Evolutionary conservation across 2,113 vertebrate species (phyloP).

Genomic region (Saccopteryx bilineata): DNA sequence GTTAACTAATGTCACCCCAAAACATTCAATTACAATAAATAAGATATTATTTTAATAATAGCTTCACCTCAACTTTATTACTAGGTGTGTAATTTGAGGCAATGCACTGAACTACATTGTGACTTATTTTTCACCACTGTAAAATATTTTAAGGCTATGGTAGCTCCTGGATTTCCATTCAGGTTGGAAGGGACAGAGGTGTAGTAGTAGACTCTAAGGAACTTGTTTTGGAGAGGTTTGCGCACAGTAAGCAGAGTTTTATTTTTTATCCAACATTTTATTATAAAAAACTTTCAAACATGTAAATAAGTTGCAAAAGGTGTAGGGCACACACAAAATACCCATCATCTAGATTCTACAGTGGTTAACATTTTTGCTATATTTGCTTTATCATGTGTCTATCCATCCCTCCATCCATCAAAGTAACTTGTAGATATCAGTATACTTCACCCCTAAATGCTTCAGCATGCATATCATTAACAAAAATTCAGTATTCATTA

Average conservation of each 20-base stretch:
- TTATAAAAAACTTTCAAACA: constrained; percentile 12
- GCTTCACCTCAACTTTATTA: neutral
- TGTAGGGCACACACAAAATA: neutral
- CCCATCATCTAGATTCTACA: neutral
- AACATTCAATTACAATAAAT: no score
- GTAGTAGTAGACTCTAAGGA: neutral
- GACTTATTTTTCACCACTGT: neutral
- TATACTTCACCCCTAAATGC: neutral
- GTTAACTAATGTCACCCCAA: no score
- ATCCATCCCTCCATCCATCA: no score
- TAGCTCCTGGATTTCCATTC: neutral
- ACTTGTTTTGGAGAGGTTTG: neutral
- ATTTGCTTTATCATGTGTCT: no score
- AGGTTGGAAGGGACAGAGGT: neutral
- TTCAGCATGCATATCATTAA: neutral
- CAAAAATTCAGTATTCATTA: constrained; percentile 25
- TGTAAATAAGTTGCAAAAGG: neutral
- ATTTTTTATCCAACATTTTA: neutral
- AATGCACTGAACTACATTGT: constrained; percentile 17
- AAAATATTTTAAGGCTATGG: neutral
- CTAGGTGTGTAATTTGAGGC: neutral
- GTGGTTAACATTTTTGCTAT: neutral
- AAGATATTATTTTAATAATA: no score
- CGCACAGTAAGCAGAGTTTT: neutral
- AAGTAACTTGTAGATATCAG: no score